Evolutionary conservation across 2,888 invertebrate genomes (phyloP).

Genomic region (Silvanus unidentatus): DNA sequence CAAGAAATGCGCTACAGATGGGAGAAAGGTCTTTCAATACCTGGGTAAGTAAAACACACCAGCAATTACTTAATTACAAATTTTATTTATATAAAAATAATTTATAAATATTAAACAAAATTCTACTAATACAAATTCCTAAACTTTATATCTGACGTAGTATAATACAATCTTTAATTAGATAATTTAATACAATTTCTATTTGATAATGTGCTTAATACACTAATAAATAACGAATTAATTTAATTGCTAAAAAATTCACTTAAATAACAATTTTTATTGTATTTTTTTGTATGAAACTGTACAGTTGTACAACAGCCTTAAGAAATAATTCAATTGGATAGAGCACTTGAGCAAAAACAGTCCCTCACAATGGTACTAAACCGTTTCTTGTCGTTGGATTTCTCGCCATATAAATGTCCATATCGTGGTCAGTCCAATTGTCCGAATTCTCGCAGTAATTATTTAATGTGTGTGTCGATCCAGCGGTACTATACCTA

Average conservation of each 20-base stretch:
- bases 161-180: background rate
- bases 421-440: slow-evolving; percentile 95
- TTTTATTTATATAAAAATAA: slow-evolving; percentile 12
- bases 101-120: background rate
- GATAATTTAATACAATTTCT: background rate
- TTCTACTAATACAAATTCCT: background rate
- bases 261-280: background rate
- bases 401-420: slow-evolving; percentile 90
- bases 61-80: slow-evolving; percentile 20
- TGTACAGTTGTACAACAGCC: background rate
- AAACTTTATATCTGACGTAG: background rate
- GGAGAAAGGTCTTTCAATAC: slow-evolving; percentile 72
- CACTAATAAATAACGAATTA: background rate
- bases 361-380: slow-evolving; percentile 61
- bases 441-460: slow-evolving; percentile 87
- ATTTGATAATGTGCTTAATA: too few species aligned
- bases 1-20: slow-evolving; percentile 85
- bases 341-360: slow-evolving; percentile 13
- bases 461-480: slow-evolving; percentile 74
- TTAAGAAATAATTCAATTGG: background rate
- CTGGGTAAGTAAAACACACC: slow-evolving; percentile 67
- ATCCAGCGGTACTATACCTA: slow-evolving; percentile 71
- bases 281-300: too few species aligned
- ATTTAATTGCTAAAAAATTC: background rate
- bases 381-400: slow-evolving; percentile 79